These are phyloP conservation scores for Heterodera carotae DNA, from an alignment of 1,140 invertebrate genomes.

Conservation along the genomic window DNA sequence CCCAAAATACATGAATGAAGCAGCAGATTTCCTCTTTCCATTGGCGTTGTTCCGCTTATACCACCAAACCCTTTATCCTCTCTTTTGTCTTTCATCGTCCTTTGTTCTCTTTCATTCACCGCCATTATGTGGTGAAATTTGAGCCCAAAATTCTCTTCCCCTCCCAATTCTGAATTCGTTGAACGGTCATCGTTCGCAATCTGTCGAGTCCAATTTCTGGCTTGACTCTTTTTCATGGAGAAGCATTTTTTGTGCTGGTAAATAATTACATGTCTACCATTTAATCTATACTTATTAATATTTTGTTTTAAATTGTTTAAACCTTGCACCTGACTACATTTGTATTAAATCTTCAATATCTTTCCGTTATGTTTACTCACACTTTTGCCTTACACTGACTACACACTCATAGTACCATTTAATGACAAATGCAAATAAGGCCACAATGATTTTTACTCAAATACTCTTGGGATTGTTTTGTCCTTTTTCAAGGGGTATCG, in stretches of 20 bases:
- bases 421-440: neutral
- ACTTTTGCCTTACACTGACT: slow-evolving; percentile 3
- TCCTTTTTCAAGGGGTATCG: neutral
- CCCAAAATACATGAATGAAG: neutral
- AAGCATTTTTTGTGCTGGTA: no score
- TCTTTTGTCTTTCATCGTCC: slow-evolving; percentile 15
- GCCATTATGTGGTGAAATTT: slow-evolving; percentile 17
- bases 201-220: neutral
- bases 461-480: neutral
- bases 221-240: neutral
- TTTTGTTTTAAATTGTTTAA: neutral
- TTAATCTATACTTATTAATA: neutral
- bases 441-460: neutral
- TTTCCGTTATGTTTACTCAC: slow-evolving; percentile 13
- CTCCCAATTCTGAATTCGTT: neutral
- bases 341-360: slow-evolving; percentile 10
- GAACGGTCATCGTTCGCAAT: neutral
- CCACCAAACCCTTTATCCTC: neutral
- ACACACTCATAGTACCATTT: neutral
- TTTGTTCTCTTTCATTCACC: slow-evolving; percentile 4
- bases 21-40: neutral
- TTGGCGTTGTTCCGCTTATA: neutral
- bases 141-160: slow-evolving; percentile 13
- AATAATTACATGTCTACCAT: no score
- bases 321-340: neutral